phyloP scores from a whole-genome alignment of 2,888 invertebrate genomes.

The Abrostola triplasia region DNA sequence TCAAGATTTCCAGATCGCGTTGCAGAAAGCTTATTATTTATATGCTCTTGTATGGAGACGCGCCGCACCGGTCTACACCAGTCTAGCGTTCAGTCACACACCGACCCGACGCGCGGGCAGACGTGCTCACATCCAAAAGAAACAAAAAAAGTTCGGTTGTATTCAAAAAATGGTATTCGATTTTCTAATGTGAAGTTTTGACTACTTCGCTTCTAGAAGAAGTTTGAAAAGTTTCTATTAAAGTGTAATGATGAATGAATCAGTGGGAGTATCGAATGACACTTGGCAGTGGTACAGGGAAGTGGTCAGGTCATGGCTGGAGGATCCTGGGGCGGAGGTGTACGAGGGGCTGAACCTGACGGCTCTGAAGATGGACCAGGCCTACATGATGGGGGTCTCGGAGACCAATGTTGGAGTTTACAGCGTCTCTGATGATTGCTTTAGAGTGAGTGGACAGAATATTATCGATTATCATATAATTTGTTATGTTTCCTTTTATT shows the following conservation, averaged over 20 bases:
- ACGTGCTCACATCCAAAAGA: conserved; percentile 43
- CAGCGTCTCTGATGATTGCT: conserved; percentile 91
- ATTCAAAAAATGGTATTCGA: conserved; percentile 53
- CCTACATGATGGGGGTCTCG: conserved; percentile 86
- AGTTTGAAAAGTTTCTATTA: conserved; percentile 54
- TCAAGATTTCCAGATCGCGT: conserved; percentile 66
- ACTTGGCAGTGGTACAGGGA: conserved; percentile 82
- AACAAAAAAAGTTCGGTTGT: conserved; percentile 22
- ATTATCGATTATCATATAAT: not conserved
- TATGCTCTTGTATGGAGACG: conserved; percentile 50
- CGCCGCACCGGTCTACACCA: conserved; percentile 43
- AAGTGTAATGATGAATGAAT: conserved; percentile 75
- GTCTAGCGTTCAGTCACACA: conserved; percentile 51
- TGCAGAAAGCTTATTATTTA: conserved; percentile 77
- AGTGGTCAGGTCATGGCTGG: conserved; percentile 87
- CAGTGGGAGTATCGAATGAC: conserved; percentile 66
- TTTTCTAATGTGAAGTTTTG: conserved; percentile 52
- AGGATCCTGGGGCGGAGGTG: conserved; percentile 85
- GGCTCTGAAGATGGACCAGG: conserved; percentile 90
- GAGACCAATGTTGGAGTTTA: conserved; percentile 88
- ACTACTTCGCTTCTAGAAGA: conserved; percentile 56
- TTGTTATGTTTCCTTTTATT: too few relatives aligned
- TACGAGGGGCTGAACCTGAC: conserved; percentile 88
- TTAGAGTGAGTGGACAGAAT: conserved; percentile 86
- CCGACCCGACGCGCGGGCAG: conserved; percentile 47